Evolutionary conservation across 2,888 invertebrate genomes (phyloP), one percentile per base, ranked within the genome.

Genomic region (Nymphalis urticae): DNA sequence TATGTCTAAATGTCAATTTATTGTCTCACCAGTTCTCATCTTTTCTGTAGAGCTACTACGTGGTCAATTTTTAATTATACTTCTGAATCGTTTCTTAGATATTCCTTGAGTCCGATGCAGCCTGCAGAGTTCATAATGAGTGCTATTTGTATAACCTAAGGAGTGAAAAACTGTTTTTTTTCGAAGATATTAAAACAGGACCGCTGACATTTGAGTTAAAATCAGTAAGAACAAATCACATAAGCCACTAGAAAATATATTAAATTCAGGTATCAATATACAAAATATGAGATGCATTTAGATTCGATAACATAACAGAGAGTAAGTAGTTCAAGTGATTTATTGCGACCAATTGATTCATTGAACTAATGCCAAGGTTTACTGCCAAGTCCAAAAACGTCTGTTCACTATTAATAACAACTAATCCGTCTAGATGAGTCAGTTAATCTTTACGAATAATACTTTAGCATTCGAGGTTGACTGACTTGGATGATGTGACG

Each of bases 351-450:
- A 59, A 48, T 68, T 54, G 64, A 64, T 60, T 64, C 63, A 59
- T 60, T 64, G 68, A 64, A 68, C 64, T 27, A 61, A 48, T 64
- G 64, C 64, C 64, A 64, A 65, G 61, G 53, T 36, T 64, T 32
- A 68, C 5, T 68, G 68, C 64, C 68, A 64, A 60, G 27, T 54
- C 53, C 64, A 53, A 64, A 66, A 64, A 68, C 54, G 53, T 64
- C 36, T 42, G 58, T 64, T 48, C 24, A n/a, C 54, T 64, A 64
- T 64, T 64, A 56, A 64, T 64, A 64, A 47, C 48, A 48, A 47
- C 47, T 56, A 56, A 64, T 64, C 64, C 64, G 13, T 64, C 64
- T 48, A 6, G 27, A 62, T 50, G 27, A 13, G 51, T 32, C 24
- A 9, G 27, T 51, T 36, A 51, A 64, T 56, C 53, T 24, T 48